phyloP scores from a whole-genome alignment of 1,140 invertebrate genomes.

The Tachypleus tridentatus region DNA sequence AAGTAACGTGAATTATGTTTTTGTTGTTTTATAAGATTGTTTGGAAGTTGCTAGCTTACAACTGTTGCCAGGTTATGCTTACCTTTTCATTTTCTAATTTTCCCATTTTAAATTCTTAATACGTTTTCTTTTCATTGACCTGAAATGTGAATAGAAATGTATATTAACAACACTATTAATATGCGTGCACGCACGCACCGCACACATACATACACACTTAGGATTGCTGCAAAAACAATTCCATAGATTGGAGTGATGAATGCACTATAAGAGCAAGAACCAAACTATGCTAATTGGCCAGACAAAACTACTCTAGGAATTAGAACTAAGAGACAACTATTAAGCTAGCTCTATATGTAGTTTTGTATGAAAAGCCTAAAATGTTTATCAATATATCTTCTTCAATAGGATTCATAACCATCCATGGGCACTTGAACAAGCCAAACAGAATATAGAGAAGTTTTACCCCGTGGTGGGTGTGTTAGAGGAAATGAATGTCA shows the following conservation, averaged over 20 bases:
- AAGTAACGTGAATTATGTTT: too few relatives aligned
- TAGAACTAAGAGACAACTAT: not conserved
- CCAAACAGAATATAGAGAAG: constrained; percentile 28
- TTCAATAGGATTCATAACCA: constrained; percentile 26
- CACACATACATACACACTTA: too few relatives aligned
- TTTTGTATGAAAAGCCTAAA: not conserved
- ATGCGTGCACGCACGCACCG: too few relatives aligned
- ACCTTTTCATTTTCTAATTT: too few relatives aligned
- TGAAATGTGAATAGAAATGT: too few relatives aligned
- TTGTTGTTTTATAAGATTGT: too few relatives aligned
- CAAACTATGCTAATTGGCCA: not conserved
- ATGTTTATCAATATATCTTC: constrained; percentile 17
- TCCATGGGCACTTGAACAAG: constrained; percentile 25
- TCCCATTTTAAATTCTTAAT: too few relatives aligned
- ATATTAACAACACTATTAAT: too few relatives aligned
- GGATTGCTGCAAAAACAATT: not conserved
- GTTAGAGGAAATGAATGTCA: constrained; percentile 29
- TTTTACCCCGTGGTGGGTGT: constrained; percentile 30
- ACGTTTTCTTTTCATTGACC: too few relatives aligned
- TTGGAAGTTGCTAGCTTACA: too few relatives aligned
- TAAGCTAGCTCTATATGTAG: not conserved
- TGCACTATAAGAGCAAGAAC: not conserved
- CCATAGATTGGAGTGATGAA: not conserved
- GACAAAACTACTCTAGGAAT: too few relatives aligned
- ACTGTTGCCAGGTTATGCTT: too few relatives aligned